Base-by-base conservation (phyloP, 2,888 invertebrate genomes). In the Marronus borbonicus region DNA sequence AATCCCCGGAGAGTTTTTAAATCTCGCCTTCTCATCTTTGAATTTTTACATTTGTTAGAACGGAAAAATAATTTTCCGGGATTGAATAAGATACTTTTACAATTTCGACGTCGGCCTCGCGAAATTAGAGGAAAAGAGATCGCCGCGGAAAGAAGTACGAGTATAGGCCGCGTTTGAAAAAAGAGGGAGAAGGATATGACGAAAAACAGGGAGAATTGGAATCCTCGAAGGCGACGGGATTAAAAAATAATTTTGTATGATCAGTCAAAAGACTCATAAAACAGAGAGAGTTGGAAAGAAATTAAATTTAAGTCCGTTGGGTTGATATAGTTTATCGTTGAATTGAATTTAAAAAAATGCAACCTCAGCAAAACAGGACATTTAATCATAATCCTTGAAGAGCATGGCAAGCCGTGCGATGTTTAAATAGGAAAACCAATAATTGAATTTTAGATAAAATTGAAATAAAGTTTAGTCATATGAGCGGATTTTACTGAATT, bases 71-170 rank as follows among this genome's bases (percentile, higher is more conserved):
- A 76, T 76, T 76, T 76, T 66, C 76, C 76, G 44, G 76, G 76
- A 76, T 76, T 76, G 76, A 76, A 68, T 76, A 68, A 76, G 68
- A 76, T 76, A 76, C 76, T 76, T 76, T 76, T 68, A 66, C 76
- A 76, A 76, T 76, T 76, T 68, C 76, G 44, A 66, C 76, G 76
- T 68, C 52, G 60, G 76, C 66, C 58, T 76, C 44, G 8, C 44
- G 68, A 68, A 76, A 76, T 76, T 76, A 76, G 72, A 74, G n/a
- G 24, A 74, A n/a, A 60, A 44, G 68, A 68, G 28, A 68, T 68
- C 20, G 50, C 68, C 50, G 14, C 50, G 24, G 68, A 60, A 60
- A 44, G 55, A 8, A 74, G 44, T 8, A 2, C 44, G 44, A 44
- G 44, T 8, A 44, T 44, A 44, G 44, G 44, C 17, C 60, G 60